Evolutionary conservation across 2,113 vertebrate genomes (phyloP), one percentile per base, ranked within the genome.

Genomic region (Cariama cristata): DNA sequence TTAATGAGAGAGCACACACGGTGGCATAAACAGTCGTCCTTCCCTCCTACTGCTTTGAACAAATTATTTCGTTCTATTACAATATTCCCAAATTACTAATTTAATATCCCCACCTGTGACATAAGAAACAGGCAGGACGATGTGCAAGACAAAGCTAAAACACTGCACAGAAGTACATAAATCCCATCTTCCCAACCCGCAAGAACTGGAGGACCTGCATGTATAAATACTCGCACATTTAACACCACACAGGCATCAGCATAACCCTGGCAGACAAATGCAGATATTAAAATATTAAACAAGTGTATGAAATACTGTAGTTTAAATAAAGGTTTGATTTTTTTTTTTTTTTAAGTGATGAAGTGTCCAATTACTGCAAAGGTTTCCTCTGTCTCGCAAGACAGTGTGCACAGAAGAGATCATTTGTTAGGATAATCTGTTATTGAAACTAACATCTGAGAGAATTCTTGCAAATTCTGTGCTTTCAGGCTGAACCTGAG

Each of bases 331-430:
- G 56, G 28, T 28, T 16, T 4, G 42, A 24, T 6, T 27, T 55
- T 27, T 33, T 16, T 27, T 33, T 16, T 56, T n/a, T 66, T 14
- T 26, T 6, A 59, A 56, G 79, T 19, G 40, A 42, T 68, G 33
- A 68, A 83, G 32, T 3, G n/a, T 22, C 21, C 58, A 12, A 62
- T n/a, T 73, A 32, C 42, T 18, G 30, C 42, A 64, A 26, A 60
- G 40, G 38, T 45, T 83, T 86, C 50, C 79, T 66, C 53, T 14
- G 20, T 30, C 50, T 59, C 79, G 69, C 19, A 28, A 62, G 42
- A 40, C 10, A 17, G 47, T 0, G 3, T 0, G 1, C 38, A 30
- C 21, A 47, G 53, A 58, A 45, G 30, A 22, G 55, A 42, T 16
- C 38, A 79, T 96, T 68, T 92, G 42, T 85, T 74, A 52, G 77